Percentiles rank a stretch among this genome's conserved stretches.
These are phyloP conservation scores for Eupithecia subfuscata DNA, from an alignment of 2,888 invertebrate genomes.

Conservation along the genomic window DNA sequence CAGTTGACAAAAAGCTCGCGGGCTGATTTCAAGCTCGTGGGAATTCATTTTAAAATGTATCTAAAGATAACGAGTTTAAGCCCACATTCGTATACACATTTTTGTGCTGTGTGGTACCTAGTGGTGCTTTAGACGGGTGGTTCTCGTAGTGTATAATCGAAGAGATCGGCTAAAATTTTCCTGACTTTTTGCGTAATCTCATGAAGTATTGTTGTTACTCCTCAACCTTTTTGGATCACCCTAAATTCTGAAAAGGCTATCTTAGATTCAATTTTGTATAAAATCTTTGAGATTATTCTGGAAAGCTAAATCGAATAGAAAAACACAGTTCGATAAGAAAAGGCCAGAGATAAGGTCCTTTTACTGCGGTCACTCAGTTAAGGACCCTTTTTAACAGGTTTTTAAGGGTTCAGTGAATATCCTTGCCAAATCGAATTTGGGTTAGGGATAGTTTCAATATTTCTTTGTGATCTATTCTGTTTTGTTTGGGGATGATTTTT, in stretches of 20 bases:
- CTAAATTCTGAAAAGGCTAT: slow-evolving; percentile 24
- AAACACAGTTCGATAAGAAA: slow-evolving; percentile 60
- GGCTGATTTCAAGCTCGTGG: no score
- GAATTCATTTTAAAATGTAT: no score
- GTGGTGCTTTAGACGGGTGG: no score
- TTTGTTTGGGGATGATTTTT: slow-evolving; percentile 9
- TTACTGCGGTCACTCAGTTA: slow-evolving; percentile 55
- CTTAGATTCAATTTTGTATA: slow-evolving; percentile 33
- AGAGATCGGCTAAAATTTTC: neutral
- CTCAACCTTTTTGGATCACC: slow-evolving; percentile 22
- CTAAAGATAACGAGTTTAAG: no score
- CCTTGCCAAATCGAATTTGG: slow-evolving; percentile 50
- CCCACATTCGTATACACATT: no score
- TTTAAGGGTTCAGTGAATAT: slow-evolving; percentile 53
- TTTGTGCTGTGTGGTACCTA: no score
- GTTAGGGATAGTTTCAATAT: slow-evolving; percentile 37
- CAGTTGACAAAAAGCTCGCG: no score
- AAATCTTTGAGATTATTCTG: slow-evolving; percentile 36
- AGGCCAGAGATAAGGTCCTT: slow-evolving; percentile 55
- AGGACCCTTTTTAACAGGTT: slow-evolving; percentile 58
- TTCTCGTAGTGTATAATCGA: no score
- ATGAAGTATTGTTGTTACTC: slow-evolving; percentile 2
- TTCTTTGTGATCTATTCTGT: slow-evolving; percentile 35
- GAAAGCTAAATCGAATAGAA: slow-evolving; percentile 64
- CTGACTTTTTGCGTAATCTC: neutral